Evolutionary conservation across 2,113 vertebrate species (phyloP), one percentile per base, ranked within the genome.

Genomic region (Paedocypris sp.): DNA sequence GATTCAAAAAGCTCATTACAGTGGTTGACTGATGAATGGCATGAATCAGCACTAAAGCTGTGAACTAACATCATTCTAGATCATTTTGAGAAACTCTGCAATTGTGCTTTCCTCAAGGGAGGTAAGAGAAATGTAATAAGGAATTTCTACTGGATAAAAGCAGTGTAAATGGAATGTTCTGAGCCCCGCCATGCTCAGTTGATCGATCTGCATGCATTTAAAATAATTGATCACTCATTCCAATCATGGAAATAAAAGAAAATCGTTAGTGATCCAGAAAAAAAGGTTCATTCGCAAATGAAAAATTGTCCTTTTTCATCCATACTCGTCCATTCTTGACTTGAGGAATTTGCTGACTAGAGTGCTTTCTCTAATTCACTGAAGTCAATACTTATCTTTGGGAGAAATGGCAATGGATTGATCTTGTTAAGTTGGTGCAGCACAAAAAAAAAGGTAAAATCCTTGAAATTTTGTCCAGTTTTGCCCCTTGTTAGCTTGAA

Each of bases 1-100:
- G 67, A 64, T 43, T 68, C 51, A 45, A 64, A 54, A 52, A 69
- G 46, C 67, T 60, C 53, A 50, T 64, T 58, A 69, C 60, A 33
- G 32, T 43, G 46, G 19, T 46, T 13, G 18, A 46, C 46, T 57
- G 67, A 64, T 52, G 57, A 60, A 47, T 11, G 53, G 53, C 15
- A 36, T 43, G 51, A 26, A 64, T 64, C 67, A 31, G 39, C 47
- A 69, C 60, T 35, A 52, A 45, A 22, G 23, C 11, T 12, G 10
- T 42, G 53, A 13, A 36, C 61, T 45, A 32, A 63, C 33, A 63
- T 45, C 39, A 45, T 59, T 46, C 51, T 48, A 39, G 41, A 52
- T 66, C 45, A 56, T 57, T 56, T 41, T 54, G 51, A 64, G 39
- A 48, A 36, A 48, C 32, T 48, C 16, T 4, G n/a, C 5, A 32